Percentiles rank a stretch among this genome's conserved stretches.
phyloP scores from a whole-genome alignment of 2,797 vertebrate genomes.

The Tangara arthus region DNA sequence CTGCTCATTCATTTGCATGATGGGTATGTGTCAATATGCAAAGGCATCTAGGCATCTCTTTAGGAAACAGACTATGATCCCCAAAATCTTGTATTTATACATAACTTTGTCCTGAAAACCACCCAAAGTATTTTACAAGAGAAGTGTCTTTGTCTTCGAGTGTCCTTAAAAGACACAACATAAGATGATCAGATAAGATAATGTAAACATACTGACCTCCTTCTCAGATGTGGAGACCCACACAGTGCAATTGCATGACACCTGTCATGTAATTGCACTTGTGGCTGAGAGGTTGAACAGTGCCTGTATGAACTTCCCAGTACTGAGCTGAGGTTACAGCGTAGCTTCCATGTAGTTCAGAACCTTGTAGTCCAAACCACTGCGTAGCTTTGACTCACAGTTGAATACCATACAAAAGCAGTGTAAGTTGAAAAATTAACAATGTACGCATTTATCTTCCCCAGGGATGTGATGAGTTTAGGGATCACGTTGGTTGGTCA shows the following conservation, averaged over 20 bases:
- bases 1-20: constrained; percentile 21
- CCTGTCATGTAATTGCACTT: background rate
- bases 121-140: background rate
- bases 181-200: background rate
- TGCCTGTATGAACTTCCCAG: background rate
- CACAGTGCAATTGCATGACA: background rate
- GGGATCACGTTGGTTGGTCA: constrained; percentile 97
- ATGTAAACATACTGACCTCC: background rate
- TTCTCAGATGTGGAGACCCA: background rate
- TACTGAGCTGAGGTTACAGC: background rate
- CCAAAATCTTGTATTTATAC: background rate
- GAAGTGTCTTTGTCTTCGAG: background rate
- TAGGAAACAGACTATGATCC: background rate
- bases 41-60: constrained; percentile 12
- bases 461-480: constrained; percentile 97
- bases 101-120: background rate
- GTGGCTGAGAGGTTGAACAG: background rate
- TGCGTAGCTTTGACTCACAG: constrained; percentile 18
- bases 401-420: constrained; percentile 44
- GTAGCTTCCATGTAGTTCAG: background rate
- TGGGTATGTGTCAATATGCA: background rate
- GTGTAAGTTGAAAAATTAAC: constrained; percentile 59
- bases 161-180: background rate
- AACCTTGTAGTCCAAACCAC: background rate
- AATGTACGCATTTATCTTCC: constrained; percentile 67